Base-by-base conservation (phyloP, 2,888 invertebrate species). In the Lysandra coridon region DNA sequence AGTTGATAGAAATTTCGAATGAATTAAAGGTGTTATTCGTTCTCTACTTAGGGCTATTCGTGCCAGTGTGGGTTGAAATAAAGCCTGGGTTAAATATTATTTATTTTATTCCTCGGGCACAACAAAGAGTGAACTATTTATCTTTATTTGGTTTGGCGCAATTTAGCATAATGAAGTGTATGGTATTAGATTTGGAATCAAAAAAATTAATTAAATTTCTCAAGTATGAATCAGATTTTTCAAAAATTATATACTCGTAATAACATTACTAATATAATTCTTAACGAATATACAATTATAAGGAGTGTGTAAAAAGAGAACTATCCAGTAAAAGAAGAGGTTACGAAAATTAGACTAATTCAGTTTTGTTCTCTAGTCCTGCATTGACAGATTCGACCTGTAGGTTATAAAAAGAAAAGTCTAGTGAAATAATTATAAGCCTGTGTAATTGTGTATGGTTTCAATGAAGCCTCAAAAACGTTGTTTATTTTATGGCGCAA, bases 401-500 rank as follows among this genome's bases (percentile, higher is more conserved):
- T n/a, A n/a, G 40, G 74, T 44, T 74, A n/a, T 44, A 44, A 40
- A 23, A 44, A 44, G 44, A 76, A 75, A 75, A 76, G 17, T 76
- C 12, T 30, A 5, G 33, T 76, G 44, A 76, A 76, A 76, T 57
- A 76, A 76, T 57, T 57, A 76, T 76, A 76, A 76, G 76, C 76
- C 57, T 17, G 53, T 49, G 76, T 76, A 76, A 30, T 53, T 33
- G 53, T 30, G 76, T 76, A 76, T 57, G 76, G 76, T 76, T 76
- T 76, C 76, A 23, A 14, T 33, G 76, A 76, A 76, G 76, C 53
- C 76, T 57, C 6, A 17, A 76, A 53, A 76, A 57, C 7, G 57
- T 30, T 57, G 57, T 76, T 57, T 76, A 76, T 76, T 76, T 76
- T 23, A 23, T 23, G 23, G 23, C 23, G 23, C 23, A 23, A 23